These are phyloP conservation scores for Bostrychus sinensis DNA, from an alignment of 2,113 vertebrate species.

Conservation along the genomic window DNA sequence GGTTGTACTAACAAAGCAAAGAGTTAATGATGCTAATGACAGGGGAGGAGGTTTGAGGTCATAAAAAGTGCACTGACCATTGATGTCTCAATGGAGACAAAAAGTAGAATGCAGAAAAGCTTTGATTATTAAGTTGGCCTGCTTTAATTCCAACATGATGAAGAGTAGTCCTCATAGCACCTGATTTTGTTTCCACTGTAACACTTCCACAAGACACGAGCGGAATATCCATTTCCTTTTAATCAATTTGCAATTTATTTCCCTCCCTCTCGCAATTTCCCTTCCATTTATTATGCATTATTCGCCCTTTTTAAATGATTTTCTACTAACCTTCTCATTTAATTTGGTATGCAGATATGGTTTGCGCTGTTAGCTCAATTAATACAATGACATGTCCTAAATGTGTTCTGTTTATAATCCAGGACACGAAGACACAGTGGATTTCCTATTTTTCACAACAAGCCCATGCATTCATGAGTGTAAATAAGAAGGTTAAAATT, in stretches of 20 bases:
- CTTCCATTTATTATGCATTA: conserved; percentile 81
- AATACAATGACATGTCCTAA: conserved; percentile 77
- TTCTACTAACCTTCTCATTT: conserved; percentile 77
- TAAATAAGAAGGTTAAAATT: conserved; percentile 7
- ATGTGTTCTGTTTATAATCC: conserved; percentile 67
- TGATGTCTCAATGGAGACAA: conserved; percentile 17
- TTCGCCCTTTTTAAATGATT: conserved; percentile 80
- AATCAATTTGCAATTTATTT: conserved; percentile 79
- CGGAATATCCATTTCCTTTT: conserved; percentile 77
- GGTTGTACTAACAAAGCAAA: background rate
- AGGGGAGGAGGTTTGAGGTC: conserved; percentile 25
- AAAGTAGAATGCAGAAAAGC: conserved; percentile 37
- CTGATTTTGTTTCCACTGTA: conserved; percentile 66
- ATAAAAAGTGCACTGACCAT: conserved; percentile 50
- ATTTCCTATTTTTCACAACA: conserved; percentile 51
- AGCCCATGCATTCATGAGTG: conserved; percentile 35
- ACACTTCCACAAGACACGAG: conserved; percentile 57
- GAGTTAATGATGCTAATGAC: conserved; percentile 51
- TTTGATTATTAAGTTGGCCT: conserved; percentile 50
- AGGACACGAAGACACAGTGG: conserved; percentile 45
- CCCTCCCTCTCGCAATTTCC: conserved; percentile 75
- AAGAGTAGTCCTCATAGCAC: conserved; percentile 38
- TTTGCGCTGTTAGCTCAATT: conserved; percentile 79
- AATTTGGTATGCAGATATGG: conserved; percentile 80
- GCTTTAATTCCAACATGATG: conserved; percentile 43